Evolutionary conservation across 2,113 vertebrate genomes (phyloP).

Genomic region (Conger conger): DNA sequence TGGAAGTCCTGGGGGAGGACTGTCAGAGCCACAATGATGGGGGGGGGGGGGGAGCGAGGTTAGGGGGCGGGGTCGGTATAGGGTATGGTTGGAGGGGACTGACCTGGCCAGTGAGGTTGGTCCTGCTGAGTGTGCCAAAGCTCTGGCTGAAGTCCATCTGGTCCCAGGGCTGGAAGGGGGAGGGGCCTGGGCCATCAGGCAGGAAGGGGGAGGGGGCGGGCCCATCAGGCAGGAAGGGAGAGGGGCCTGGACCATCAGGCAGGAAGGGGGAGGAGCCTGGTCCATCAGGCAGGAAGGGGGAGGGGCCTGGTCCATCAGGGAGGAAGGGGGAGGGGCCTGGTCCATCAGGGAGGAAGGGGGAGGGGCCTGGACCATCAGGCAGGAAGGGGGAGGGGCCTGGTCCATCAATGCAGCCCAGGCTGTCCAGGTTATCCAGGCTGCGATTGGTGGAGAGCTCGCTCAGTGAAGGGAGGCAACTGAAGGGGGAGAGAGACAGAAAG

Average conservation of each 20-base stretch:
- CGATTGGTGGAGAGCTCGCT: conserved; percentile 74
- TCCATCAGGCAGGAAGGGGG: too few relatives aligned
- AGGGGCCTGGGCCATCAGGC: conserved; percentile 77
- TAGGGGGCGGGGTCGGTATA: not conserved
- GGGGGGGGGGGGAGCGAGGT: too few relatives aligned
- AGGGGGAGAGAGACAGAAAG: not conserved
- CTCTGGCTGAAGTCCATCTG: conserved; percentile 92
- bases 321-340: too few relatives aligned
- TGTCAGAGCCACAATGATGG: too few relatives aligned
- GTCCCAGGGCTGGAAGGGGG: conserved; percentile 89
- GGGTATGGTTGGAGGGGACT: conserved; percentile 34
- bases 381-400: conserved; percentile 81
- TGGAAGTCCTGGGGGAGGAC: not conserved
- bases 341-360: too few relatives aligned
- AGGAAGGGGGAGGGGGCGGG: too few relatives aligned
- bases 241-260: too few relatives aligned
- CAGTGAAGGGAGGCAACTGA: conserved; percentile 76
- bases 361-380: too few relatives aligned
- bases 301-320: too few relatives aligned
- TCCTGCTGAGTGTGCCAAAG: conserved; percentile 77
- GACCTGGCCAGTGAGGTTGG: conserved; percentile 84
- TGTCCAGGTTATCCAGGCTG: conserved; percentile 92
- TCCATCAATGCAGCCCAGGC: conserved; percentile 86
- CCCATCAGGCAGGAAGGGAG: too few relatives aligned
- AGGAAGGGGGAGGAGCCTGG: too few relatives aligned